These are phyloP conservation scores for Mionectes macconnelli DNA, from an alignment of 2,113 vertebrate genomes.

Conservation along the genomic window DNA sequence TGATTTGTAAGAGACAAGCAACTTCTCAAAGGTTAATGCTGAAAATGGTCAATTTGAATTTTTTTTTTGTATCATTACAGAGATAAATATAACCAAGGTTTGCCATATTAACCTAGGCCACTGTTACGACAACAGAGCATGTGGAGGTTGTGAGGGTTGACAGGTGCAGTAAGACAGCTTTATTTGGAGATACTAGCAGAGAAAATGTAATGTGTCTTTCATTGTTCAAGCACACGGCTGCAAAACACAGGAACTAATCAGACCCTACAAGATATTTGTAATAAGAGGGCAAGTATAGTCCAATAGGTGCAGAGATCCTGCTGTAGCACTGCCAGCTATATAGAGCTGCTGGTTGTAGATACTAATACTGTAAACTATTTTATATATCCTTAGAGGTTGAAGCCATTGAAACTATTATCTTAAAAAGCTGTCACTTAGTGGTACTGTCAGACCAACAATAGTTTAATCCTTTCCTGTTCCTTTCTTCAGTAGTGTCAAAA, in stretches of 20 bases:
- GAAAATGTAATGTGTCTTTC: slow-evolving; percentile 25
- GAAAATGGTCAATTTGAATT: slow-evolving; percentile 44
- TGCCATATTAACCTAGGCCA: slow-evolving; percentile 40
- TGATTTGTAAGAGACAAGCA: slow-evolving; percentile 49
- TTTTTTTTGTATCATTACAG: slow-evolving; percentile 33
- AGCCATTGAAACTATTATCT: slow-evolving; percentile 47
- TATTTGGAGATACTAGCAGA: slow-evolving; percentile 23
- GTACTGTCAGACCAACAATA: background rate
- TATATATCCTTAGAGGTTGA: slow-evolving; percentile 49
- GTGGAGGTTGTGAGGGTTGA: background rate
- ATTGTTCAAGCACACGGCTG: slow-evolving; percentile 1
- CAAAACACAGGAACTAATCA: slow-evolving; percentile 45
- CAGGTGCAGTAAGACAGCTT: slow-evolving; percentile 28
- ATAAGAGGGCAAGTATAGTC: slow-evolving; percentile 42
- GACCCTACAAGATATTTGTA: background rate
- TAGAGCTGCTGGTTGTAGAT: slow-evolving; percentile 31
- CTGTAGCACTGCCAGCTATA: slow-evolving; percentile 11
- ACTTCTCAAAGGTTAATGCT: slow-evolving; percentile 68
- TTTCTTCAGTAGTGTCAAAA: slow-evolving; percentile 2
- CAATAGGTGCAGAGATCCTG: slow-evolving; percentile 38
- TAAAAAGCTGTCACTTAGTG: slow-evolving; percentile 4
- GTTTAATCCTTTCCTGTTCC: background rate
- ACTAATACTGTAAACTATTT: slow-evolving; percentile 63
- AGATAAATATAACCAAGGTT: slow-evolving; percentile 63
- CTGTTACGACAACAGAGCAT: background rate